These are phyloP conservation scores for Cisticola juncidis DNA, from an alignment of 2,113 vertebrate genomes.

Conservation along the genomic window DNA sequence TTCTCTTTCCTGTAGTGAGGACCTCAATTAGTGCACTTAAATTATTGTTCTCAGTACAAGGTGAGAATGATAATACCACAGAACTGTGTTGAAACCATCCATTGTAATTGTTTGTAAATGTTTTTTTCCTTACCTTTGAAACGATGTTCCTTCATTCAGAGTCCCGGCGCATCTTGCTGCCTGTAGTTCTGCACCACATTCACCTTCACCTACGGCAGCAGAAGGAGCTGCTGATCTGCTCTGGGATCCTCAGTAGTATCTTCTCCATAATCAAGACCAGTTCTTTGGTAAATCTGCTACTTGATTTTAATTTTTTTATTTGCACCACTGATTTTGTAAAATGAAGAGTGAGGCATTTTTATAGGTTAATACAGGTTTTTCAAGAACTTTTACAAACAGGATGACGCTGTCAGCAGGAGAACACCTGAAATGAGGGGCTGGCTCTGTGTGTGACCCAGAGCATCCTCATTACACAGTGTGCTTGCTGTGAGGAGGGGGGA, in stretches of 20 bases:
- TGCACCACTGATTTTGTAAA: not conserved
- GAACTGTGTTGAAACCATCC: not conserved
- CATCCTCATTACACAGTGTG: constrained; percentile 9
- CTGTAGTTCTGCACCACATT: constrained; percentile 96
- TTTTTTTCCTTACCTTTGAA: not conserved
- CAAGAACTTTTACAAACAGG: not conserved
- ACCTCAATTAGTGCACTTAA: not conserved
- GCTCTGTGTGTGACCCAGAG: constrained; percentile 33
- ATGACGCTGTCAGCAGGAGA: constrained; percentile 2
- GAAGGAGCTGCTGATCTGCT: constrained; percentile 97
- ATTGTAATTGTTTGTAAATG: not conserved
- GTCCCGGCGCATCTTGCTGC: constrained; percentile 92
- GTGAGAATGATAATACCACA: not conserved
- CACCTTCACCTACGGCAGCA: constrained; percentile 96
- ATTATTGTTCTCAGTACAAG: not conserved
- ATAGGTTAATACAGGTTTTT: not conserved
- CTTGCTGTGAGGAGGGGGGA: constrained; percentile 1
- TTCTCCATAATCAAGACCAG: constrained; percentile 93
- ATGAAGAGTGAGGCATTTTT: not conserved
- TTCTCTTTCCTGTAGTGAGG: not conserved
- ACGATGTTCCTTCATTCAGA: constrained; percentile 76
- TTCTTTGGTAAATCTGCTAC: constrained; percentile 74
- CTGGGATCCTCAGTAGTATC: constrained; percentile 95
- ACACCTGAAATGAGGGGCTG: constrained; percentile 22
- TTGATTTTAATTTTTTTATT: not conserved